Percentiles rank a stretch among this genome's conserved stretches.
phyloP scores from a whole-genome alignment of 2,888 invertebrate species.

The Metalampra italica region DNA sequence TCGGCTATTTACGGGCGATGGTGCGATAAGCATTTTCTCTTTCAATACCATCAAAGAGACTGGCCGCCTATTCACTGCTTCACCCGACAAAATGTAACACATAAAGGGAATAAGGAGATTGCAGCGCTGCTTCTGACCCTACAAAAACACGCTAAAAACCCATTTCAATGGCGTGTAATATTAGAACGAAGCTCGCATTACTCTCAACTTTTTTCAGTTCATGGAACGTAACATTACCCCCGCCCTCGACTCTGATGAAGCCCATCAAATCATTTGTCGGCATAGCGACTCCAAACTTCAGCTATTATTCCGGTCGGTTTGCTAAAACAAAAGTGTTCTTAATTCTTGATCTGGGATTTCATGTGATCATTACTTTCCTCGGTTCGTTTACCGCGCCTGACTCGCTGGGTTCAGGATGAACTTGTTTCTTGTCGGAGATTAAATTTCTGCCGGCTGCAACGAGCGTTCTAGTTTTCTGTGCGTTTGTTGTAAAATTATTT shows the following conservation, averaged over 20 bases:
- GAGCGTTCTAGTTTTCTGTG: slow-evolving; percentile 36
- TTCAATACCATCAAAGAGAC: slow-evolving; percentile 74
- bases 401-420: slow-evolving; percentile 24
- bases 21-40: slow-evolving; percentile 74
- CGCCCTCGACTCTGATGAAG: slow-evolving; percentile 55
- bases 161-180: slow-evolving; percentile 35
- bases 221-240: slow-evolving; percentile 54
- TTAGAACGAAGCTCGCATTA: slow-evolving; percentile 7
- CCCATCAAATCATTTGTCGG: slow-evolving; percentile 69
- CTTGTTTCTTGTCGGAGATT: slow-evolving; percentile 49
- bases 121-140: slow-evolving; percentile 46
- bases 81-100: slow-evolving; percentile 61
- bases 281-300: slow-evolving; percentile 62
- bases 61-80: slow-evolving; percentile 65
- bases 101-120: slow-evolving; percentile 63
- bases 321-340: slow-evolving; percentile 66
- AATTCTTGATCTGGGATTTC: slow-evolving; percentile 69
- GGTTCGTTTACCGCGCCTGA: slow-evolving; percentile 48
- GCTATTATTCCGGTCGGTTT: slow-evolving; percentile 69
- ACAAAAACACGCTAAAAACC: slow-evolving; percentile 43
- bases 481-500: slow-evolving; percentile 41
- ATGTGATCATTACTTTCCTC: slow-evolving; percentile 60
- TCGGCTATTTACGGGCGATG: slow-evolving; percentile 71
- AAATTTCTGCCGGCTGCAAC: slow-evolving; percentile 52
- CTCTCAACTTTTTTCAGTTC: slow-evolving; percentile 38